Percentiles rank a stretch among this genome's conserved stretches.
These are phyloP conservation scores for Nipponia nippon DNA, from an alignment of 2,113 vertebrate genomes.

Conservation along the genomic window DNA sequence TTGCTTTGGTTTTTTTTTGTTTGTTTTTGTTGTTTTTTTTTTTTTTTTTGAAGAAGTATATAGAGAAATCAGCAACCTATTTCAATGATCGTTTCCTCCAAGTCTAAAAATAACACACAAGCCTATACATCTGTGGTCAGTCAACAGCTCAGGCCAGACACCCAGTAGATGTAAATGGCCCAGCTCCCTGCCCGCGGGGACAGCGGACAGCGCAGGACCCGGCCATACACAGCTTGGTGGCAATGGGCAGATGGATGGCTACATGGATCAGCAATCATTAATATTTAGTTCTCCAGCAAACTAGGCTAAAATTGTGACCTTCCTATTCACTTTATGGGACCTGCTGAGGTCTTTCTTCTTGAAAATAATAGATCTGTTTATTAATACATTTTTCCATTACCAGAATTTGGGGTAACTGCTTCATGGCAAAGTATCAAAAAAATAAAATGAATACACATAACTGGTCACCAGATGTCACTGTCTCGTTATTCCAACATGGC, in stretches of 20 bases:
- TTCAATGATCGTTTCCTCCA: background rate
- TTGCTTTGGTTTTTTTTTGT: background rate
- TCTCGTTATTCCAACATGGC: background rate
- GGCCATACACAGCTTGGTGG: background rate
- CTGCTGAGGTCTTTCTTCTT: background rate
- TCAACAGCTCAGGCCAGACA: background rate
- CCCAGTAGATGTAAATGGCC: background rate
- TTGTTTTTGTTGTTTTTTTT: no score
- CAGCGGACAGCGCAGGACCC: rapidly evolving
- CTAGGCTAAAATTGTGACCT: background rate
- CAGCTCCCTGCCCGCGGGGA: background rate
- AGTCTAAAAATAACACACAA: background rate
- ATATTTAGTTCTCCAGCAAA: background rate
- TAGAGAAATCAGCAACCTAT: background rate
- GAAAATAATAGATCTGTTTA: background rate
- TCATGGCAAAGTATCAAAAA: background rate
- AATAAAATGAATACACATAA: background rate
- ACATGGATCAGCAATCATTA: rapidly evolving
- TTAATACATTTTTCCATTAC: background rate
- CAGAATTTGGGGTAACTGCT: background rate
- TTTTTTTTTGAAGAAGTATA: background rate
- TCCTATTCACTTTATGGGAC: background rate
- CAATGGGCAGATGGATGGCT: background rate
- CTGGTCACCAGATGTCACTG: slow-evolving; percentile 42
- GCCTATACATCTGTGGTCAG: background rate